A percentile compares a stretch with the other conserved stretches of the same genome.
Conservation (phyloP, 2,797 vertebrate species). For the Cryptoblepharus egeriae region DNA sequence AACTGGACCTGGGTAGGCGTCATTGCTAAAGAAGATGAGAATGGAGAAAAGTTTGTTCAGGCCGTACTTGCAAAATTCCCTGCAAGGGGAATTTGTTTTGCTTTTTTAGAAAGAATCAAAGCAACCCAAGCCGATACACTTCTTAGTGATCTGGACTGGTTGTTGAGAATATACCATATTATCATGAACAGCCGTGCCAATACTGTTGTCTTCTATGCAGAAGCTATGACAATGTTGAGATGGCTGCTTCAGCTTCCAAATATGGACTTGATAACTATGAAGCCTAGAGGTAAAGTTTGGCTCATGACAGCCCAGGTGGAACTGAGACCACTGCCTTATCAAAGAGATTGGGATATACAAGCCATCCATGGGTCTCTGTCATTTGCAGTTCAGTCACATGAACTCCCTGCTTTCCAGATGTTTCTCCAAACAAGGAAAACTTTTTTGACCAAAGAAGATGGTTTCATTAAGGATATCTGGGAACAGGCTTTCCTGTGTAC, state of each 20-base stretch:
- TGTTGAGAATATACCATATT: not conserved
- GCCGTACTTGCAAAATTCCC: not conserved
- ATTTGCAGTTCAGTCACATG: constrained; percentile 1
- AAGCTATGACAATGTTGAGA: not conserved
- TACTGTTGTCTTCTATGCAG: not conserved
- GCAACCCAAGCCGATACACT: too few relatives aligned
- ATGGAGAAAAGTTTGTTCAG: not conserved
- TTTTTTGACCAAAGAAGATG: not conserved
- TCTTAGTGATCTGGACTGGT: too few relatives aligned
- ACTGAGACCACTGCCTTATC: not conserved
- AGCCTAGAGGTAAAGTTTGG: constrained; percentile 31
- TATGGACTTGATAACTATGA: not conserved
- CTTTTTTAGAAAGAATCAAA: not conserved
- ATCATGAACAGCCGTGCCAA: not conserved
- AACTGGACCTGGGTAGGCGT: not conserved
- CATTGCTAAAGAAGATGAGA: not conserved
- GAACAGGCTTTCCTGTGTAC: not conserved
- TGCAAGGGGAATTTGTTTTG: not conserved
- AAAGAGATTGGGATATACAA: constrained; percentile 13
- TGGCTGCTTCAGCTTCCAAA: not conserved
- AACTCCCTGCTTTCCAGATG: not conserved
- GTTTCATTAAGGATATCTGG: constrained; percentile 7
- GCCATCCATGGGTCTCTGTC: not conserved
- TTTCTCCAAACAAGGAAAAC: not conserved
- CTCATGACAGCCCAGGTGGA: constrained; percentile 9